Percentiles rank a stretch among this genome's conserved stretches.
Evolutionary conservation across 2,888 invertebrate genomes (phyloP).

Genomic region (Ophioninae sp.): DNA sequence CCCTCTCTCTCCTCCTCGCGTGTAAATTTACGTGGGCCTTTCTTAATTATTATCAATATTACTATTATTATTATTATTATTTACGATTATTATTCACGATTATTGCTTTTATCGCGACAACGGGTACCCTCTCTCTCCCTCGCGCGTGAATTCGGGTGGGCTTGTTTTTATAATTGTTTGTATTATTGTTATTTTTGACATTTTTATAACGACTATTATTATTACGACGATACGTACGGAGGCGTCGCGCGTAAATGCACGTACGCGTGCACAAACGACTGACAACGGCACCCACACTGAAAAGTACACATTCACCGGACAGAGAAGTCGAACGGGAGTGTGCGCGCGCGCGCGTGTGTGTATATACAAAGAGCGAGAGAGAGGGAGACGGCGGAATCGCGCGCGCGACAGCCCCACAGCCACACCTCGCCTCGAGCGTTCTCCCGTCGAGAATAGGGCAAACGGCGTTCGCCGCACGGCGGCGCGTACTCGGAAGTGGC

Average conservation of each 20-base stretch:
- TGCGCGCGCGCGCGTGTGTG: too few species aligned
- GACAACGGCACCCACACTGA: conserved; percentile 10
- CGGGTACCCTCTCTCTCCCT: conserved; percentile 8
- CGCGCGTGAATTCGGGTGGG: conserved; percentile 7
- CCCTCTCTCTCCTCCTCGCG: conserved; percentile 25
- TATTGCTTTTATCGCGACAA: too few species aligned
- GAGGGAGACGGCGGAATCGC: conserved; percentile 54
- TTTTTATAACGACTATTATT: too few species aligned
- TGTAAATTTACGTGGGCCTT: conserved; percentile 1
- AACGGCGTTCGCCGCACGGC: conserved; percentile 70
- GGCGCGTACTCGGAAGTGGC: conserved; percentile 22
- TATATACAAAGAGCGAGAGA: conserved; percentile 43
- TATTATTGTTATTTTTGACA: too few species aligned
- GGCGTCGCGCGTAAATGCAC: conserved; percentile 27
- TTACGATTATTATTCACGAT: not conserved
- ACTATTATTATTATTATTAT: not conserved
- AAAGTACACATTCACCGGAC: not conserved
- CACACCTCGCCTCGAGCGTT: conserved; percentile 78
- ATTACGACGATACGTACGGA: conserved; percentile 16
- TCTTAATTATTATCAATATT: not conserved
- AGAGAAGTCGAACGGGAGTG: not conserved
- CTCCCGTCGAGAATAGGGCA: conserved; percentile 77
- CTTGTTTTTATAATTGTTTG: not conserved
- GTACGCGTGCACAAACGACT: not conserved
- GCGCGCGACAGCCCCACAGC: conserved; percentile 67